Evolutionary conservation across 2,113 vertebrate species (phyloP).

Genomic region (Zosterops hypoxanthus): DNA sequence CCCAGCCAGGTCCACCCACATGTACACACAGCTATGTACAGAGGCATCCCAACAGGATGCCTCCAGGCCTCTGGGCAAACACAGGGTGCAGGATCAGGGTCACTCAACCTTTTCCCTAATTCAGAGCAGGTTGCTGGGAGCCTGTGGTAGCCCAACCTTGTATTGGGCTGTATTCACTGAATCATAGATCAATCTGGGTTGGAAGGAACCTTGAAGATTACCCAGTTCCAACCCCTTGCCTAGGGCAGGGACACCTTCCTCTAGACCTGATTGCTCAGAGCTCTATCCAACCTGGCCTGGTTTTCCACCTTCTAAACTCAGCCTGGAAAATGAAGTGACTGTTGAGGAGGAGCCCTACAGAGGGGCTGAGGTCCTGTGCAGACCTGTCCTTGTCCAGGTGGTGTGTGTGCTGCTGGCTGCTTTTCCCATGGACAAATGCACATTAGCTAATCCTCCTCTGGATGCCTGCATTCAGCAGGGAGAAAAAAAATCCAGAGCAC

Average conservation of each 20-base stretch:
- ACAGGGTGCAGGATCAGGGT: not conserved
- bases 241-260: rapidly evolving
- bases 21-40: rapidly evolving
- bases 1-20: not conserved
- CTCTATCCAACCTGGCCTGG: not conserved
- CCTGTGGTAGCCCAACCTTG: not conserved
- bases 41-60: not conserved
- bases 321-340: not conserved
- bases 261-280: not conserved
- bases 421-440: not conserved
- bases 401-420: not conserved
- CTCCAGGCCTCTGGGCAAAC: not conserved
- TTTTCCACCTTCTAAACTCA: not conserved
- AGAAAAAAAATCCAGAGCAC: not conserved
- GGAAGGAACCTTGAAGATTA: not conserved
- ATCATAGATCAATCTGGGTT: not conserved
- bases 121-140: not conserved
- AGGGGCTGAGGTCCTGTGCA: rapidly evolving
- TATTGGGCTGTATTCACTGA: not conserved
- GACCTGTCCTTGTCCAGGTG: not conserved
- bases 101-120: not conserved
- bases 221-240: rapidly evolving
- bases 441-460: not conserved
- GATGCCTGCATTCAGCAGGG: not conserved
- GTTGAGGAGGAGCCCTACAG: not conserved